Percentiles rank a stretch among this genome's conserved stretches.
Evolutionary conservation across 2,797 vertebrate genomes (phyloP).

Genomic region (Etheostoma nigrum): DNA sequence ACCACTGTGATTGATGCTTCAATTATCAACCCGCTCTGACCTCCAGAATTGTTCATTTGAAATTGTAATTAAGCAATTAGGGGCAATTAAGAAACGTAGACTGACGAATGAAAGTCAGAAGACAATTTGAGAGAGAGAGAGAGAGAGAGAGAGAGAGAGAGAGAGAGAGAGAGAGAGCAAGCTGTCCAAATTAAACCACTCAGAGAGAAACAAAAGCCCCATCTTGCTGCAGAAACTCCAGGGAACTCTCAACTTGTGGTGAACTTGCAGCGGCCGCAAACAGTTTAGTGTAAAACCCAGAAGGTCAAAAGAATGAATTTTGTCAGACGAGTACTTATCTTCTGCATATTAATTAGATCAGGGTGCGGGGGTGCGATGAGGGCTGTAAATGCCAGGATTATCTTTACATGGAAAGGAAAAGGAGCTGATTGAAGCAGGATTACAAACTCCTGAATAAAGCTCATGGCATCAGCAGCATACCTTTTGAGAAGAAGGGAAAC

Average conservation of each 20-base stretch:
- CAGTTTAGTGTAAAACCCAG: conserved; percentile 81
- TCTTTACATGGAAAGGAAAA: conserved; percentile 83
- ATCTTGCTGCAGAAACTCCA: conserved; percentile 62
- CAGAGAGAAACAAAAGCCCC: conserved; percentile 67
- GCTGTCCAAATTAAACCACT: conserved; percentile 72
- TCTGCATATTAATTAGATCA: conserved; percentile 85
- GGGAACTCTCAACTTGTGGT: conserved; percentile 74
- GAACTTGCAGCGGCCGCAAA: conserved; percentile 76
- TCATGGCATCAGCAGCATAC: conserved; percentile 80
- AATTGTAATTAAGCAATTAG: conserved; percentile 89
- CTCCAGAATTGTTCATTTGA: conserved; percentile 88
- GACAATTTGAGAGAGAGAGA: conserved; percentile 79
- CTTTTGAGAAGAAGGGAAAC: conserved; percentile 57
- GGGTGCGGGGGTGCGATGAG: conserved; percentile 68
- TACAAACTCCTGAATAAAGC: conserved; percentile 84
- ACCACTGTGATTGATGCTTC: conserved; percentile 87
- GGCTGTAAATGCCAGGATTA: conserved; percentile 83
- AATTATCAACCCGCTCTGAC: conserved; percentile 85
- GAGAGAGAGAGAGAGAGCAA: conserved; percentile 42
- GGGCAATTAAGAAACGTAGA: conserved; percentile 87
- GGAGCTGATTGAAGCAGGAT: conserved; percentile 87
- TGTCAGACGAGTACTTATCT: conserved; percentile 86
- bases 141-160: conserved; percentile 51
- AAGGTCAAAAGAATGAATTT: conserved; percentile 86
- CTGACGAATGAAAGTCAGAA: conserved; percentile 84